Base-by-base conservation (phyloP, 1,140 invertebrate species). In the Pteromalus puparum region DNA sequence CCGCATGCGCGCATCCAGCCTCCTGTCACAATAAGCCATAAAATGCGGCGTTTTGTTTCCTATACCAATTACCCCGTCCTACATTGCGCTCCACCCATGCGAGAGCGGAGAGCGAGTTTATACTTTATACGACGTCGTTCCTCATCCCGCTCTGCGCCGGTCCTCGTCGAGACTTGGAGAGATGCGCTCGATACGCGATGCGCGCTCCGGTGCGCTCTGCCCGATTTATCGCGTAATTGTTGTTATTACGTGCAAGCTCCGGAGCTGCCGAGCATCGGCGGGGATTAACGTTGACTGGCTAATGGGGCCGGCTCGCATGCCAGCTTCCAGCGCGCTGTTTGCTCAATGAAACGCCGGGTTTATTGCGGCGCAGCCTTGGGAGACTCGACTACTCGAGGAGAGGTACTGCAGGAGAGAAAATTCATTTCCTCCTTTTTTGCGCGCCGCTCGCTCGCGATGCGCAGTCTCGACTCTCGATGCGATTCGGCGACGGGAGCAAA, bases 1-100 rank as follows among this genome's bases (percentile, higher is more conserved):
- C 10, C 46, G 48, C 26, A 21, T 48, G n/a, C 1, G 15, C 73
- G 6, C 72, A 65, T 85, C 82, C 87, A 70, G 81, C 86, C 87
- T 85, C 86, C 89, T 89, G 87, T 92, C 90, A 89, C 91, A 90
- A 92, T 92, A 92, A 92, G 89, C 91, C 91, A 92, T 93, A 93
- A 93, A 93, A 90, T 90, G 90, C 88, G 90, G 90, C 90, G 90
- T 91, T 92, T 90, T 90, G 90, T 89, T 91, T 90, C 88, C 86
- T 90, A 90, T 90, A 89, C 89, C 90, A 91, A 92, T 92, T 92
- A 92, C 85, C 85, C 30, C 85, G 85, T 86, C 87, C 88, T 87
- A 87, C 79, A 86, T 84, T 85, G 75, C 82, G 38, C 87, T 87
- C 85, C 85, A 85, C 87, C 82, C 82, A 82, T 83, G 73, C 70